phyloP scores from a whole-genome alignment of 2,113 vertebrate species.

The Sapayoa aenigma region DNA sequence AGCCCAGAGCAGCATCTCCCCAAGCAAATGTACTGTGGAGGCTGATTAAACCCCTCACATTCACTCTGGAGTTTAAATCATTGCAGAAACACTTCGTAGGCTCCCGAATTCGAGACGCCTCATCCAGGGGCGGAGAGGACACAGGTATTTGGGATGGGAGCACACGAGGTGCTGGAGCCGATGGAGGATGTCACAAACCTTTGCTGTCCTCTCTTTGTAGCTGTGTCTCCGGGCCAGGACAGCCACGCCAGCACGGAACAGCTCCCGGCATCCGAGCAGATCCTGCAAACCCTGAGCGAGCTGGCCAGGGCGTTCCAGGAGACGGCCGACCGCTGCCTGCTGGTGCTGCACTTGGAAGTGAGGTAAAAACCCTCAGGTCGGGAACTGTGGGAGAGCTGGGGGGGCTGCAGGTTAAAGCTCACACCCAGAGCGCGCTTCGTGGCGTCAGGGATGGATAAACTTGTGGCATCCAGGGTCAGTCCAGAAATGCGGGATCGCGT shows the following conservation, averaged over 20 bases:
- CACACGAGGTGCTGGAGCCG: neutral
- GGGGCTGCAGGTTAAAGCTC: neutral
- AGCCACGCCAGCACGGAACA: conserved; percentile 78
- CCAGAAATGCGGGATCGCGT: neutral
- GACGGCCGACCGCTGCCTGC: conserved; percentile 92
- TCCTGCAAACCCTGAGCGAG: conserved; percentile 89
- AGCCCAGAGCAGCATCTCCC: neutral
- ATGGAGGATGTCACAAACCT: neutral
- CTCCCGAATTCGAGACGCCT: neutral
- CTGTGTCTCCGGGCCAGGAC: conserved; percentile 82
- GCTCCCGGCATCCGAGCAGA: conserved; percentile 87
- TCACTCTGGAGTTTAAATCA: neutral
- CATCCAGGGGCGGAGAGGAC: neutral
- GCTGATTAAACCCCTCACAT: neutral
- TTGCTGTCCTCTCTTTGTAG: conserved; percentile 35
- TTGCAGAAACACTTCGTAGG: neutral
- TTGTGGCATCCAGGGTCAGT: too few species aligned
- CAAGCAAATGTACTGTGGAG: neutral
- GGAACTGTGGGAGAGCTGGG: fast-evolving
- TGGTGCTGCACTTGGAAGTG: conserved; percentile 94
- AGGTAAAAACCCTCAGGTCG: conserved; percentile 70
- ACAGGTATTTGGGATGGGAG: neutral
- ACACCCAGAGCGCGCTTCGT: fast-evolving
- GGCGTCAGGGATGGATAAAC: neutral
- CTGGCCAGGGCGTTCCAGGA: conserved; percentile 93